A percentile compares a stretch with the other conserved stretches of the same genome.
These are phyloP conservation scores for Bugulina stolonifera DNA, from an alignment of 2,888 invertebrate species.

Conservation along the genomic window DNA sequence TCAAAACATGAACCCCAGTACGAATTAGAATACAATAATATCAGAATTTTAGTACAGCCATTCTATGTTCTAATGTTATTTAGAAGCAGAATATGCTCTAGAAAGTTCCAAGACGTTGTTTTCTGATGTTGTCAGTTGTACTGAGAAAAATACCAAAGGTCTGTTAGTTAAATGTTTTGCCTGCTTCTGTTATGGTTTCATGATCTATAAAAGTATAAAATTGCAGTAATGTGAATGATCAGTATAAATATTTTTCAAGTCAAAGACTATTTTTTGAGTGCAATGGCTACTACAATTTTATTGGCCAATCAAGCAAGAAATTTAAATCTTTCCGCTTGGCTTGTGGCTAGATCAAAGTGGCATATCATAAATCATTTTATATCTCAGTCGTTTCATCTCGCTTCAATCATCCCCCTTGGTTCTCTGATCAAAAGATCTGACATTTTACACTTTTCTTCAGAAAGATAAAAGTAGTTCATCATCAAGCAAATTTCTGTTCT, in stretches of 20 bases:
- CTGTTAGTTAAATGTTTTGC: neutral
- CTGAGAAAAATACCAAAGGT: too few relatives aligned
- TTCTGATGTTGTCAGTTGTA: too few relatives aligned
- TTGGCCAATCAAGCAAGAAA: neutral
- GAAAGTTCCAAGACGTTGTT: too few relatives aligned
- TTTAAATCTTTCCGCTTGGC: neutral
- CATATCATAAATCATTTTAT: slow-evolving; percentile 2
- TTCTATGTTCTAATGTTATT: too few relatives aligned
- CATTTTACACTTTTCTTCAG: slow-evolving; percentile 3
- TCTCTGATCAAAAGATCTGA: slow-evolving; percentile 6
- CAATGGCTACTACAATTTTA: neutral
- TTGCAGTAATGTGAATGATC: neutral
- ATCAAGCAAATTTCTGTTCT: neutral
- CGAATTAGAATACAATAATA: too few relatives aligned
- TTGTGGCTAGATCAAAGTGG: slow-evolving; percentile 10
- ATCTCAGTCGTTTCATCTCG: neutral
- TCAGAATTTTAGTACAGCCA: too few relatives aligned
- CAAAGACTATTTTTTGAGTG: neutral
- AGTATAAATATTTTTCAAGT: neutral
- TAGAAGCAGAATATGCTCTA: too few relatives aligned
- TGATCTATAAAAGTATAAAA: slow-evolving; percentile 8
- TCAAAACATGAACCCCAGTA: too few relatives aligned
- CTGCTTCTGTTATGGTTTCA: neutral
- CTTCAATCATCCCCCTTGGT: neutral
- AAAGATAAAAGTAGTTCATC: neutral